Conservation (phyloP, 92 coral and sea anemone species). For the Diadumene lineata region DNA sequence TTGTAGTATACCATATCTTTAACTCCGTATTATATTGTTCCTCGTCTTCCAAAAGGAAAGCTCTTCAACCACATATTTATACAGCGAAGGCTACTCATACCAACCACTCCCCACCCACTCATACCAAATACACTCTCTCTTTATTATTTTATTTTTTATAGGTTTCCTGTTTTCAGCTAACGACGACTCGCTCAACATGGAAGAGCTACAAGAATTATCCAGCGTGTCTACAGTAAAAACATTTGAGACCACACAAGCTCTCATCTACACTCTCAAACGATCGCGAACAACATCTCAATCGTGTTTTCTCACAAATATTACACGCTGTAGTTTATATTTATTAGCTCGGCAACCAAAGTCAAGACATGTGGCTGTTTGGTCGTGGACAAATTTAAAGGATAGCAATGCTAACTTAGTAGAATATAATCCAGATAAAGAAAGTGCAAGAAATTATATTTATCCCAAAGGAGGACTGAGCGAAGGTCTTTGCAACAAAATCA, state of each 20-base stretch:
- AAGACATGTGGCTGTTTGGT: conserved; percentile 83
- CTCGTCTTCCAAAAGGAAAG: too few species aligned
- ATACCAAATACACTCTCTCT: too few species aligned
- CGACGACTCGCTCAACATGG: conserved; percentile 42
- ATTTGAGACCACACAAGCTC: neutral
- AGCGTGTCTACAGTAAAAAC: neutral
- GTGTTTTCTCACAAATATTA: conserved; percentile 13
- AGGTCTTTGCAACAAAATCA: conserved; percentile 71
- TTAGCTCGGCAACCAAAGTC: conserved; percentile 89
- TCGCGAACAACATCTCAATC: conserved; percentile 17
- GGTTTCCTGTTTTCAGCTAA: conserved; percentile 62
- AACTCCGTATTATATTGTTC: too few species aligned
- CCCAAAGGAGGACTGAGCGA: conserved; percentile 70
- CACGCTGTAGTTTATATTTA: conserved; percentile 39
- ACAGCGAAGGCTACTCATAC: too few species aligned
- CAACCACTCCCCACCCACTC: too few species aligned
- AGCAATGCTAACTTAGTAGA: conserved; percentile 86
- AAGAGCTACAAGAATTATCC: neutral
- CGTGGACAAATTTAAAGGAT: conserved; percentile 47
- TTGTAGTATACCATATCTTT: too few species aligned
- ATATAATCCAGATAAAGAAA: conserved; percentile 49
- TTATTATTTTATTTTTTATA: conserved; percentile 22
- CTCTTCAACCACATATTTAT: too few species aligned
- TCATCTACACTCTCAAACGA: conserved; percentile 2
- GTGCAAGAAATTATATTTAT: conserved; percentile 46